Evolutionary conservation across 2,113 vertebrate species (phyloP).

Genomic region (Gnathonemus longibarbis): DNA sequence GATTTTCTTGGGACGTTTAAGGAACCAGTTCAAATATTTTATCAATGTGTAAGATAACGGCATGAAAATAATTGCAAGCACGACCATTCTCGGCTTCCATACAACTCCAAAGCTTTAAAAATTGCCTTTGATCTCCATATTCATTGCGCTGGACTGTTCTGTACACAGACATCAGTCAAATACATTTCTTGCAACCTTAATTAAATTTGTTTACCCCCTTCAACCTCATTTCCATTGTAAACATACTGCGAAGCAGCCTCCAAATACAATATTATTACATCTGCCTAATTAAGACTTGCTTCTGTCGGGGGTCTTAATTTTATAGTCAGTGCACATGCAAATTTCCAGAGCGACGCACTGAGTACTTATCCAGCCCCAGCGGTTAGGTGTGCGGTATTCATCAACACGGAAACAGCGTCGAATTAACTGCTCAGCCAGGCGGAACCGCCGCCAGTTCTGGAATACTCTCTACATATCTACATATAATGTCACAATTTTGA

Average conservation of each 20-base stretch:
- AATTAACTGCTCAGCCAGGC: constrained; percentile 34
- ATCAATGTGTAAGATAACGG: background rate
- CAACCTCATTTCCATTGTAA: constrained; percentile 12
- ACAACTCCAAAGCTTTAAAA: background rate
- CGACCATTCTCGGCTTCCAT: background rate
- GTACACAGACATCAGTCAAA: constrained; percentile 6
- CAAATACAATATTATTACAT: constrained; percentile 46
- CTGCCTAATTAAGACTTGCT: constrained; percentile 53
- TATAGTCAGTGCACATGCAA: constrained; percentile 57
- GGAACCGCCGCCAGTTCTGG: constrained; percentile 22
- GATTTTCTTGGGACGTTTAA: constrained; percentile 31
- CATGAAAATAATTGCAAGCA: background rate
- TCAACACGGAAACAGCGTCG: constrained; percentile 26
- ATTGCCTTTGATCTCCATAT: background rate
- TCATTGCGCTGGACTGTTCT: background rate
- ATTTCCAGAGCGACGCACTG: constrained; percentile 40
- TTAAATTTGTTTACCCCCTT: constrained; percentile 2
- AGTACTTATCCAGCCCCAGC: constrained; percentile 21
- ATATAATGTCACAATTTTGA: constrained; percentile 24
- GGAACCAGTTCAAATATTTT: background rate
- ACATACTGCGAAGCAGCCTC: constrained; percentile 23
- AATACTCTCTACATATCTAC: constrained; percentile 18
- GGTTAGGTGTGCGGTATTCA: constrained; percentile 34
- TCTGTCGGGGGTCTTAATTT: constrained; percentile 52
- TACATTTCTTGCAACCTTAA: background rate